Percentiles rank a stretch among this genome's conserved stretches.
Evolutionary conservation across 2,888 invertebrate genomes (phyloP).

Genomic region (Machimus rusticus): DNA sequence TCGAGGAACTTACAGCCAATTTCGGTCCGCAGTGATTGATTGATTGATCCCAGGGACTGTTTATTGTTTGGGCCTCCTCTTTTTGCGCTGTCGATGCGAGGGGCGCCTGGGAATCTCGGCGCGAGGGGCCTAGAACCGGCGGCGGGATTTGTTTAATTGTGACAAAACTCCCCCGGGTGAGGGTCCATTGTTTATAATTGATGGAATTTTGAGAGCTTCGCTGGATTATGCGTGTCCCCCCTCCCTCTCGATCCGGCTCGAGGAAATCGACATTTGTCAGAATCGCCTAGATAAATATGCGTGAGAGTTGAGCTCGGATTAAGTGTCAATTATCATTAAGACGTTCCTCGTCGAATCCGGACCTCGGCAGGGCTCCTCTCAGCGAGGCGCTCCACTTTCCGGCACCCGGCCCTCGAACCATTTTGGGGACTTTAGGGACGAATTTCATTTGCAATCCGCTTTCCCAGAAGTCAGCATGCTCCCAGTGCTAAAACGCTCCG

Average conservation of each 20-base stretch:
- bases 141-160: constrained; percentile 47
- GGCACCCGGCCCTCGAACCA: neutral
- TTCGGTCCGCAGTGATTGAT: constrained; percentile 37
- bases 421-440: neutral
- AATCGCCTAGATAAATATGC: constrained; percentile 23
- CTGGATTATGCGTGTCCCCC: neutral
- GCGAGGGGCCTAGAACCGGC: constrained; percentile 19
- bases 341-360: neutral
- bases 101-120: neutral
- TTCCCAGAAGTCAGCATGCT: neutral
- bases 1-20: constrained; percentile 25
- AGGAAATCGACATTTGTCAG: constrained; percentile 23
- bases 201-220: constrained; percentile 38
- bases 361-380: neutral
- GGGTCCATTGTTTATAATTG: constrained; percentile 44
- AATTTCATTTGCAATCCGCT: constrained; percentile 7
- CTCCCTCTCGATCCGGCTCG: neutral
- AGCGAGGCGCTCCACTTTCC: neutral
- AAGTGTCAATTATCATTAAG: constrained; percentile 34
- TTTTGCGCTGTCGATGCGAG: neutral
- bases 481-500: neutral
- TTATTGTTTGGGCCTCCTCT: constrained; percentile 29
- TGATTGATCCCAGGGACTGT: constrained; percentile 39
- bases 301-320: constrained; percentile 30
- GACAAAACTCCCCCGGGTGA: constrained; percentile 43